Percentiles rank a stretch among this genome's conserved stretches.
Conservation (phyloP, 1,140 invertebrate genomes). For the Dysdera silvatica region DNA sequence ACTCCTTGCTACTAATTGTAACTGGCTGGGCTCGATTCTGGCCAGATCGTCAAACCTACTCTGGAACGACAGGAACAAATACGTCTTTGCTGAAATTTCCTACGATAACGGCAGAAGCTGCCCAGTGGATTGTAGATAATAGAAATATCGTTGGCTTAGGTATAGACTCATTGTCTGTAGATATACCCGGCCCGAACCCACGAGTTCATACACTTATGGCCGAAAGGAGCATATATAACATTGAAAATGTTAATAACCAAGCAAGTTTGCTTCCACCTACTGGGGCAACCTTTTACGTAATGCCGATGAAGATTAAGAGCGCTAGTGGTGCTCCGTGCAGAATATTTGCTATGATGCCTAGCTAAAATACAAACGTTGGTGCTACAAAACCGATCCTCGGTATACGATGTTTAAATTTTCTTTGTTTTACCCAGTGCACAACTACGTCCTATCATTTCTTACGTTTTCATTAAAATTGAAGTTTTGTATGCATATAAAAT, state of each 20-base stretch:
- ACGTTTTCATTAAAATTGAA: no score
- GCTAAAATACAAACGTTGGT: no score
- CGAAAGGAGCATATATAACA: slow-evolving; percentile 48
- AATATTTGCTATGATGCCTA: no score
- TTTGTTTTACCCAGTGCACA: no score
- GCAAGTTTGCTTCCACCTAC: slow-evolving; percentile 22
- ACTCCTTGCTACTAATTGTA: slow-evolving; percentile 47
- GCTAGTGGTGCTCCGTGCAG: slow-evolving; percentile 35
- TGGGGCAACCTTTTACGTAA: slow-evolving; percentile 29
- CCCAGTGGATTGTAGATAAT: slow-evolving; percentile 51
- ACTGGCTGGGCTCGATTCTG: slow-evolving; percentile 50
- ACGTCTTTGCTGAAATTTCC: slow-evolving; percentile 34
- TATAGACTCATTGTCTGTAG: slow-evolving; percentile 55
- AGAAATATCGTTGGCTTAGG: slow-evolving; percentile 55
- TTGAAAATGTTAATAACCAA: slow-evolving; percentile 49
- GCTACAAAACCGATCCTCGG: no score
- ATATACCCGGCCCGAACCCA: slow-evolving; percentile 47
- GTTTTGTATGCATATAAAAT: no score
- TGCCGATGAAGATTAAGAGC: slow-evolving; percentile 34
- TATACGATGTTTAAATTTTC: no score
- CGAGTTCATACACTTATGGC: slow-evolving; percentile 47
- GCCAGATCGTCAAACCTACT: slow-evolving; percentile 34
- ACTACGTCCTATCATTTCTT: no score
- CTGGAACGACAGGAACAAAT: slow-evolving; percentile 26
- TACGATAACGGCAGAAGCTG: slow-evolving; percentile 51